A percentile compares a stretch with the other conserved stretches of the same genome.
These are phyloP conservation scores for Boloria selene DNA, from an alignment of 2,888 invertebrate species.

Conservation along the genomic window DNA sequence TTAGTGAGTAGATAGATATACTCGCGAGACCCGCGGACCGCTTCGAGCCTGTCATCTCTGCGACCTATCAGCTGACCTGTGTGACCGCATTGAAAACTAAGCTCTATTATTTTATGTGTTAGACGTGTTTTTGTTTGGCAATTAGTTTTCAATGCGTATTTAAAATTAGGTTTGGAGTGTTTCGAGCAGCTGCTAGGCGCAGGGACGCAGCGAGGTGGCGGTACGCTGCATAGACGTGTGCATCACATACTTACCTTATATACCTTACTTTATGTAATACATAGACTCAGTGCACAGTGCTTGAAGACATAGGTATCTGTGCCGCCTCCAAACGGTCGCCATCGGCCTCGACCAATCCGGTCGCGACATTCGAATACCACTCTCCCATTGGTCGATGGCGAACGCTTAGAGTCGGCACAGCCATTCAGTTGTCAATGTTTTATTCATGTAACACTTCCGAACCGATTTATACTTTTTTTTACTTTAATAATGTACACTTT, in stretches of 20 bases:
- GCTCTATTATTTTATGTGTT: constrained; percentile 1
- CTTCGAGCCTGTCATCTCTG: constrained; percentile 57
- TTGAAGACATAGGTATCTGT: constrained; percentile 46
- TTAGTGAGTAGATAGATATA: constrained; percentile 36
- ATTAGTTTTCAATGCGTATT: constrained; percentile 37
- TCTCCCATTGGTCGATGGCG: constrained; percentile 11
- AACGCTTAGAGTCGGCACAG: constrained; percentile 43
- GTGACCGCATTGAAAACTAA: constrained; percentile 46
- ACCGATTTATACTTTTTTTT: constrained; percentile 51
- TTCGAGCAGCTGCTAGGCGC: constrained; percentile 48
- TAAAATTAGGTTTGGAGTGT: constrained; percentile 40
- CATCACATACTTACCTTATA: constrained; percentile 49
- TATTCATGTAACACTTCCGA: constrained; percentile 64
- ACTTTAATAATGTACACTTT: constrained; percentile 51
- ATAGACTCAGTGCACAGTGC: constrained; percentile 52
- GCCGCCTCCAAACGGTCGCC: constrained; percentile 32
- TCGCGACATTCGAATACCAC: constrained; percentile 18
- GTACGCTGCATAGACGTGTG: constrained; percentile 58
- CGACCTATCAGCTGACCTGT: constrained; percentile 53
- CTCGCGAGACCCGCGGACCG: constrained; percentile 40
- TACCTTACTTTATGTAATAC: constrained; percentile 47
- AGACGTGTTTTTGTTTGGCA: constrained; percentile 16
- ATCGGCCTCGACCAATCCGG: constrained; percentile 22
- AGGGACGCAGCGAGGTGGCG: constrained; percentile 56
- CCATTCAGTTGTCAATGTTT: constrained; percentile 63